Evolutionary conservation across 2,113 vertebrate species (phyloP), one percentile per base, ranked within the genome.

Genomic region (Pica pica): DNA sequence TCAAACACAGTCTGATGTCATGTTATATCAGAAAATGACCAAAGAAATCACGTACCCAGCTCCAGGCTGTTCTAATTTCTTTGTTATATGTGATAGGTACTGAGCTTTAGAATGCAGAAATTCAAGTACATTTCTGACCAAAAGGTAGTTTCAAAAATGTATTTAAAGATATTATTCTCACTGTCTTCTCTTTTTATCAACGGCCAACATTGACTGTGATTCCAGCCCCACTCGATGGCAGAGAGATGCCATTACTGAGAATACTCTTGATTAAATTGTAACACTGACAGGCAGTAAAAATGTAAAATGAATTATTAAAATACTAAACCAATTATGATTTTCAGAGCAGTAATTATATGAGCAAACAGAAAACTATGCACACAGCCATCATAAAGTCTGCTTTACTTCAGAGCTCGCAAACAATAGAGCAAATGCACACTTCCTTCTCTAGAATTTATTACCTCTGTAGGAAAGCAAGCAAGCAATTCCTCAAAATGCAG

Each of bases 301-400:
- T 2, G 4, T 64, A 92, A 87, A 94, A 94, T 96, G 30, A 95
- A 93, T 96, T 94, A 96, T 95, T 95, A 90, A 94, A 95, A 93
- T 60, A 84, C 76, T 87, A 91, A 93, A 74, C 61, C 67, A 87
- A 89, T 93, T 90, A 93, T 33, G 35, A 94, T 93, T 90, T 95
- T 91, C 84, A 92, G 64, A 95, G 85, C 47, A 71, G 70, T 73
- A 93, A 92, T 79, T 92, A 42, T 26, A 94, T 55, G 19, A 96
- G 77, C 68, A 95, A 90, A 69, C 47, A 91, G 17, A 85, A 20
- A 93, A 83, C 71, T 86, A 93, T 18, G 84, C 35, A 76, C 39
- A 92, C 24, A 74, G 41, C 49, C 28, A 67, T 88, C 60, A 49
- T 84, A 33, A 90, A 82, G 41, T 27, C 70, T 87, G 60, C 41